Evolutionary conservation across 2,113 vertebrate genomes (phyloP).

Genomic region (Narcine bancroftii): DNA sequence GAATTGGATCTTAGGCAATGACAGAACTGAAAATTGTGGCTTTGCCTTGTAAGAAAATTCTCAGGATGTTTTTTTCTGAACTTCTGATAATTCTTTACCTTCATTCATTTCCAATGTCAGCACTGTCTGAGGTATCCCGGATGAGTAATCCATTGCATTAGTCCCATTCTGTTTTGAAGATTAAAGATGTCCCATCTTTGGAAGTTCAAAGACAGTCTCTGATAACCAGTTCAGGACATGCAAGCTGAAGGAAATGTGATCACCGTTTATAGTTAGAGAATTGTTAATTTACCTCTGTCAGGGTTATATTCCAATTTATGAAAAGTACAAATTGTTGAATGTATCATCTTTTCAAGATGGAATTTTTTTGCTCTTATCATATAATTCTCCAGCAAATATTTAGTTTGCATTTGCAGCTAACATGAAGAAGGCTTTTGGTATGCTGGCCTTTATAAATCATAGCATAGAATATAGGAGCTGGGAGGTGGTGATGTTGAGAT

Average conservation of each 20-base stretch:
- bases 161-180: background rate
- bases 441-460: no score
- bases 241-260: slow-evolving; percentile 66
- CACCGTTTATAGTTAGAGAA: slow-evolving; percentile 68
- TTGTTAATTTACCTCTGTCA: slow-evolving; percentile 55
- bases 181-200: background rate
- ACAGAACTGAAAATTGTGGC: no score
- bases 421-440: no score
- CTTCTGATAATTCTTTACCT: background rate
- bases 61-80: background rate
- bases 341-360: slow-evolving; percentile 46
- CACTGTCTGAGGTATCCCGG: background rate
- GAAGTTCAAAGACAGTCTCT: slow-evolving; percentile 43
- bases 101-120: background rate
- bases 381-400: no score
- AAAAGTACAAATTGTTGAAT: slow-evolving; percentile 68
- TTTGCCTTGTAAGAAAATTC: background rate
- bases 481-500: no score
- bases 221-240: slow-evolving; percentile 70
- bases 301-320: slow-evolving; percentile 68
- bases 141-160: background rate
- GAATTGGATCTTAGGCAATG: no score
- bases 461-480: no score
- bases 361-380: slow-evolving; percentile 71
- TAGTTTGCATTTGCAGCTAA: slow-evolving; percentile 73